phyloP scores from a whole-genome alignment of 2,797 vertebrate species.

The Scomberomorus guttatus region DNA sequence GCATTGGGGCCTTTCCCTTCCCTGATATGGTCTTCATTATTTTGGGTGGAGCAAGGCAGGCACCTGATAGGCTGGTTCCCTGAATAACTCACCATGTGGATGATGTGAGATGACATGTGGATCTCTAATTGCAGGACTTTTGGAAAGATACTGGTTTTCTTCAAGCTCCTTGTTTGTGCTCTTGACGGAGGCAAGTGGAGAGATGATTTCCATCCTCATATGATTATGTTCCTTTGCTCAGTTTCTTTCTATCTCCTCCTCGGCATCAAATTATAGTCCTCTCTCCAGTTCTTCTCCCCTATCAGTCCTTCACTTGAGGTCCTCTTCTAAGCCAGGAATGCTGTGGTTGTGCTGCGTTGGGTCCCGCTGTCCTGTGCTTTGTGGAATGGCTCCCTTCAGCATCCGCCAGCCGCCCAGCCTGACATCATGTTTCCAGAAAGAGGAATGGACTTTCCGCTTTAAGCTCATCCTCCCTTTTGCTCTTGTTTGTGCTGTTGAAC shows the following conservation, averaged over 20 bases:
- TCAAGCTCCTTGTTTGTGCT: constrained; percentile 21
- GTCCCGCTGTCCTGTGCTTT: constrained; percentile 13
- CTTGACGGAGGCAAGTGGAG: constrained; percentile 19
- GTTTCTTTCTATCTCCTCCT: constrained; percentile 33
- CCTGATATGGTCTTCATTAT: constrained; percentile 35
- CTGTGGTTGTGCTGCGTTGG: constrained; percentile 49
- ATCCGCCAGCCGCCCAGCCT: constrained; percentile 31
- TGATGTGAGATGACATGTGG: constrained; percentile 5
- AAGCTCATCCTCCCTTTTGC: neutral
- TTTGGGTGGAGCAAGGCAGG: constrained; percentile 35
- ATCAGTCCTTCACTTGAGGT: constrained; percentile 40
- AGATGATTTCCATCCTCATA: constrained; percentile 40
- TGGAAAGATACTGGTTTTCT: constrained; percentile 18
- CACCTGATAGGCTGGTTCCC: constrained; percentile 22
- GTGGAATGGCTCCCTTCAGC: constrained; percentile 29
- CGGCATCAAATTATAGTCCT: constrained; percentile 59
- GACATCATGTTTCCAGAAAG: constrained; percentile 63
- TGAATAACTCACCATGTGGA: constrained; percentile 8
- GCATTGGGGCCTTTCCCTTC: constrained; percentile 36
- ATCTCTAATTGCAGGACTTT: constrained; percentile 19
- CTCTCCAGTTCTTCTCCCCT: constrained; percentile 31
- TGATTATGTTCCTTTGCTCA: constrained; percentile 21
- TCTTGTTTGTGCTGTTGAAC: constrained; percentile 24
- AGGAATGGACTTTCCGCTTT: constrained; percentile 25
- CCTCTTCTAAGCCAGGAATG: constrained; percentile 54